Evolutionary conservation across 2,797 vertebrate species (phyloP).

Genomic region (Anguilla obscura): DNA sequence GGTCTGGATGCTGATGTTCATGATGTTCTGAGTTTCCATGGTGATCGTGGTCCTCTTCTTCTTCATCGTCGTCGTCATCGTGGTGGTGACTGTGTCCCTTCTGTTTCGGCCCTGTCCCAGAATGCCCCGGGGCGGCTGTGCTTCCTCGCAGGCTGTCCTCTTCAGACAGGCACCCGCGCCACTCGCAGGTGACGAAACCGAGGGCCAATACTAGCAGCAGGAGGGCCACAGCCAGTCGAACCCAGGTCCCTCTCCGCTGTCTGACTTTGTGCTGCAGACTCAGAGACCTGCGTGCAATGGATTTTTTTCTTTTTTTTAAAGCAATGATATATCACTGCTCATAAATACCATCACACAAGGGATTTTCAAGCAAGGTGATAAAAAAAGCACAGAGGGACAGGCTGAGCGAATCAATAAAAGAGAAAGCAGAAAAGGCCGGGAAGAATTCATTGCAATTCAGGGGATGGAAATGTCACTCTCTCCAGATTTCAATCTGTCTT

Average conservation of each 20-base stretch:
- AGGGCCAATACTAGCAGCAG: constrained; percentile 47
- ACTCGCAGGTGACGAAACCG: constrained; percentile 46
- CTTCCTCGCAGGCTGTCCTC: constrained; percentile 8
- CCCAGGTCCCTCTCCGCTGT: constrained; percentile 32
- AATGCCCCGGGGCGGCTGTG: not conserved
- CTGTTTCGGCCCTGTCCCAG: constrained; percentile 5
- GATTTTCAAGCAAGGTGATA: constrained; percentile 26
- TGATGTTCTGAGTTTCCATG: constrained; percentile 27
- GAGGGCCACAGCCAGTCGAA: constrained; percentile 41
- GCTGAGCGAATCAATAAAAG: constrained; percentile 31
- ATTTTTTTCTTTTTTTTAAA: no score
- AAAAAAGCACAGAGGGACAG: constrained; percentile 18
- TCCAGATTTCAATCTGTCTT: constrained; percentile 21
- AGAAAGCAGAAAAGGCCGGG: constrained; percentile 17
- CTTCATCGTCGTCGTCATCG: constrained; percentile 26
- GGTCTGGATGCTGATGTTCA: constrained; percentile 35
- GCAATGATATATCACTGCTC: not conserved
- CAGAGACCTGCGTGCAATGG: constrained; percentile 6
- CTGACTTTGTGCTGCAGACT: not conserved
- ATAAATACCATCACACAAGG: constrained; percentile 13
- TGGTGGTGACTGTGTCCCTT: constrained; percentile 32
- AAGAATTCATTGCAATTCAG: not conserved
- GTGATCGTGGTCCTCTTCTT: constrained; percentile 33
- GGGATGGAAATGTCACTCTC: constrained; percentile 12
- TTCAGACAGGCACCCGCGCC: constrained; percentile 36